Percentiles rank a stretch among this genome's conserved stretches.
These are phyloP conservation scores for Amphipoea oculea DNA, from an alignment of 2,888 invertebrate species.

Conservation along the genomic window DNA sequence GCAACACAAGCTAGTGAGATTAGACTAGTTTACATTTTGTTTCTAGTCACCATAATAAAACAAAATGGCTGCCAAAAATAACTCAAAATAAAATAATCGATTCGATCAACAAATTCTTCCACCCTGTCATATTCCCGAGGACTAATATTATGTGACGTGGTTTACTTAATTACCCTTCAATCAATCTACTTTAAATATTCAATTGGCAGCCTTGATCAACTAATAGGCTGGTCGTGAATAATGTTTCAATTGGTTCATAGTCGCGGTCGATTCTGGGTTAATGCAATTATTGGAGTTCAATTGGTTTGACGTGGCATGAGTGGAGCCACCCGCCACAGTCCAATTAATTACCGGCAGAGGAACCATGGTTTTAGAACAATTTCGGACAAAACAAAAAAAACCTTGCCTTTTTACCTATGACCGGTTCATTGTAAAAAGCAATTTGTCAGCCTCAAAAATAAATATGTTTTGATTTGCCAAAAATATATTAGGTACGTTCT, in stretches of 20 bases:
- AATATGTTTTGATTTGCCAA: not conserved
- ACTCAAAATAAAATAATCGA: not conserved
- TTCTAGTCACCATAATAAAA: not conserved
- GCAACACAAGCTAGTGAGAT: too few species aligned
- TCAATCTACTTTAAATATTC: slow-evolving; percentile 62
- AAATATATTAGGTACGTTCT: not conserved
- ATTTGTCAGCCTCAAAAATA: not conserved
- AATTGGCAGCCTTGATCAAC: slow-evolving; percentile 59
- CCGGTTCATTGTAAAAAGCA: not conserved
- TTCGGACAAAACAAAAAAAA: not conserved
- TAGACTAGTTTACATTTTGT: not conserved
- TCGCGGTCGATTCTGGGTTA: slow-evolving; percentile 72
- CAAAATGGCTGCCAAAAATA: not conserved
- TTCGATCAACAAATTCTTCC: too few species aligned
- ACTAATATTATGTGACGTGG: slow-evolving; percentile 9
- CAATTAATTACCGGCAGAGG: slow-evolving; percentile 69
- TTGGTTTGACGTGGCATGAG: slow-evolving; percentile 71
- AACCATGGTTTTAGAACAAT: slow-evolving; percentile 21
- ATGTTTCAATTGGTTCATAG: slow-evolving; percentile 70
- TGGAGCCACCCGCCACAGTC: slow-evolving; percentile 65
- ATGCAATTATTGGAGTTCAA: slow-evolving; percentile 79
- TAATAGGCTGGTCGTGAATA: slow-evolving; percentile 59
- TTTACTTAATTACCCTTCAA: slow-evolving; percentile 28
- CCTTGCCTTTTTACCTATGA: not conserved
- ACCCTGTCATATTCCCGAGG: not conserved